Conservation (phyloP, 2,888 invertebrate species). For the Octonoba sinensis region DNA sequence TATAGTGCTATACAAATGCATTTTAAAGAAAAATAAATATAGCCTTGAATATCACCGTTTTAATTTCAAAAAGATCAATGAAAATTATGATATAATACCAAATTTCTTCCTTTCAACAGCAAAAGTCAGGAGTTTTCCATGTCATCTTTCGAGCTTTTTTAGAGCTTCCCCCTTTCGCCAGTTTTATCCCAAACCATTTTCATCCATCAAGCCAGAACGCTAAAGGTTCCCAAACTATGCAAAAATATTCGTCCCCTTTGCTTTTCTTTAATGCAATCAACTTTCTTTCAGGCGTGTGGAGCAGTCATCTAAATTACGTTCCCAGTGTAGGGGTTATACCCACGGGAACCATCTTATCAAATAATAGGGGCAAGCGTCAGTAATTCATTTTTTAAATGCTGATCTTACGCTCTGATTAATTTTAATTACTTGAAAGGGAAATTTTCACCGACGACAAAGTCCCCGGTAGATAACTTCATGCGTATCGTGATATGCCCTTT, state of each 20-base stretch:
- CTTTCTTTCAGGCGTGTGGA: constrained; percentile 55
- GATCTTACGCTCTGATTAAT: constrained; percentile 61
- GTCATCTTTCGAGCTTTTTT: too few relatives aligned
- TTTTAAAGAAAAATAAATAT: too few relatives aligned
- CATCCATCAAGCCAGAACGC: constrained; percentile 29
- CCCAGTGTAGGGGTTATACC: constrained; percentile 35
- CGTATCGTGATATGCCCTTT: too few relatives aligned
- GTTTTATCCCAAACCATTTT: constrained; percentile 6
- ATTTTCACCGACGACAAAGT: constrained; percentile 39
- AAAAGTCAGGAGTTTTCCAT: too few relatives aligned
- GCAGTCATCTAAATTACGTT: constrained; percentile 58
- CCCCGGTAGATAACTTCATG: background rate
- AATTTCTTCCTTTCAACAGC: too few relatives aligned
- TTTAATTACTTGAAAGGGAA: constrained; percentile 56
- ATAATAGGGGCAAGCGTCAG: constrained; percentile 57
- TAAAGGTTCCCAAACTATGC: constrained; percentile 37
- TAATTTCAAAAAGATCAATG: too few relatives aligned
- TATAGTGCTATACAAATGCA: too few relatives aligned
- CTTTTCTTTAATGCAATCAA: constrained; percentile 54
- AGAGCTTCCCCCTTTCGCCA: too few relatives aligned
- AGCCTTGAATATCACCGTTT: too few relatives aligned
- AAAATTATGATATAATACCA: too few relatives aligned
- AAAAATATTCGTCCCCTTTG: constrained; percentile 28
- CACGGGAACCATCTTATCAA: constrained; percentile 53
- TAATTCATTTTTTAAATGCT: constrained; percentile 62